Base-by-base conservation (phyloP, 1,140 invertebrate species). In the Conus betulinus region DNA sequence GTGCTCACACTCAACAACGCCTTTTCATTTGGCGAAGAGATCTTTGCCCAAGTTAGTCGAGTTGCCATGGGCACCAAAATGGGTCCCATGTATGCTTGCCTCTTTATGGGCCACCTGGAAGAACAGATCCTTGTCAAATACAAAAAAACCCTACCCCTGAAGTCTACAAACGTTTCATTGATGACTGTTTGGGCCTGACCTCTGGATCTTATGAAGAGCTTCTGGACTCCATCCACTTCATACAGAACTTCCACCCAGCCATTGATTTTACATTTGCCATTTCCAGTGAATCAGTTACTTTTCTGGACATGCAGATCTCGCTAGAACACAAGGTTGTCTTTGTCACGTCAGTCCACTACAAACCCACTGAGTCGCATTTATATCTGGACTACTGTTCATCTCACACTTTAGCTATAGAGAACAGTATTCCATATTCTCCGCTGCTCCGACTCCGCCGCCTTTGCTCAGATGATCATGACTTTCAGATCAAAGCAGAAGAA, bases 51-150 rank as follows among this genome's bases (percentile, higher is more conserved):
- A 55, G 25, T 60, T 57, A 55, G 84, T 27, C 52, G 84, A 85
- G 84, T 85, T n/a, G 84, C 84, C 23, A 57, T 85, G 84, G 84
- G 84, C 27, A 85, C 52, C 17, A 85, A 85, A 67, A 85, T 85
- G 84, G 84, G 84, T 51, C 84, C 52, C 20, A 85, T 11, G 7
- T 85, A 60, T 85, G 84, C n/a, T 10, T 57, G 84, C 60, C 84
- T 85, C 8, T 85, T 85, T 25, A 67, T 85, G 53, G 55, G 84
- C 11, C 55, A 60, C 52, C 10, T 85, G 10, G 84, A 85, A 85
- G 11, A 85, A 5, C 25, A 51, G 15, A 60, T 85, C 20, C 55
- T 85, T 55, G 55, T 13, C 5, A n/a, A n/a, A 11, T 85, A n/a
- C 25, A 57, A 11, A 10, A 27, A 51, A 17, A n/a, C n/a, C 84